Evolutionary conservation across 2,113 vertebrate species (phyloP).

Genomic region (Rhinolophus ferrumequinum): DNA sequence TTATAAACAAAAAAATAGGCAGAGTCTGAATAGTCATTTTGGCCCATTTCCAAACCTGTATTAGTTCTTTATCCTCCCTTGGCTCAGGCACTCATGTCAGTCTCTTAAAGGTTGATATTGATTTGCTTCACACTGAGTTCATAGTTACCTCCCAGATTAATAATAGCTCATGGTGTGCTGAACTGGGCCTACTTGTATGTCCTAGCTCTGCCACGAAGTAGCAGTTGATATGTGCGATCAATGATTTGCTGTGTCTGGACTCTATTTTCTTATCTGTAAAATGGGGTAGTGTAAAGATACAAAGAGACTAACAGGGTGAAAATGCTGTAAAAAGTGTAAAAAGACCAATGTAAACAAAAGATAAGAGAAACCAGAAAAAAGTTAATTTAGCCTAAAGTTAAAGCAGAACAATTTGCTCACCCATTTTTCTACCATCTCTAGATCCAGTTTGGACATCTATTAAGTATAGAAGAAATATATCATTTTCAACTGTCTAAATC

Average conservation of each 20-base stretch:
- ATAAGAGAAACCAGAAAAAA: background rate
- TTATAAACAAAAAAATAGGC: background rate
- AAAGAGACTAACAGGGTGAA: background rate
- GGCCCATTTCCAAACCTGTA: background rate
- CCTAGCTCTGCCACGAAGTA: background rate
- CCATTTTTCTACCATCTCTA: conserved; percentile 49
- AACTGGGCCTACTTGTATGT: background rate
- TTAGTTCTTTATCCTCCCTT: background rate
- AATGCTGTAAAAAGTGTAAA: background rate
- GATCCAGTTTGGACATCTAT: conserved; percentile 59
- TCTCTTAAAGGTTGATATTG: background rate
- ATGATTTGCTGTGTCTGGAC: background rate
- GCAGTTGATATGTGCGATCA: background rate
- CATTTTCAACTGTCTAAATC: conserved; percentile 73
- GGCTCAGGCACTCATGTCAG: accelerated
- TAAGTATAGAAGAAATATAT: conserved; percentile 68
- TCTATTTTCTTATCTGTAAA: conserved; percentile 17
- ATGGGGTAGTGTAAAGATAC: background rate
- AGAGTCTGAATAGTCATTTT: background rate
- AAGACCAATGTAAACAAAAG: background rate
- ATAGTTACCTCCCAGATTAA: background rate
- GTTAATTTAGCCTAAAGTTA: conserved; percentile 48
- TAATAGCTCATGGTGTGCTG: too few relatives aligned
- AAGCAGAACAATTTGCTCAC: conserved; percentile 53
- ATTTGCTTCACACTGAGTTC: background rate